These are phyloP conservation scores for Cantharis lateralis DNA, from an alignment of 2,888 invertebrate genomes.

Conservation along the genomic window DNA sequence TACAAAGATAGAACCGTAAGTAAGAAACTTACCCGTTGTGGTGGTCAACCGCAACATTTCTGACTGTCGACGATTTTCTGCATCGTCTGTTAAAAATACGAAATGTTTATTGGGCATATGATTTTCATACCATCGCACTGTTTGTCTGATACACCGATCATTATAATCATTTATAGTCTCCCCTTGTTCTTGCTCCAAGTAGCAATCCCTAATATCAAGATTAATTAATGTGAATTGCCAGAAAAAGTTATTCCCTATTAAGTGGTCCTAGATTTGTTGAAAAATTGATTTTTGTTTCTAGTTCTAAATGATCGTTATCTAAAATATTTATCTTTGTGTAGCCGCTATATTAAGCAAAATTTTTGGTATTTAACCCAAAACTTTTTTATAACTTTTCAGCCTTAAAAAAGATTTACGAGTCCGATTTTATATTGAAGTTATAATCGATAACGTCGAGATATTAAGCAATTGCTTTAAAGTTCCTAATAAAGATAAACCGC, in stretches of 20 bases:
- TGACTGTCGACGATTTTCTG: constrained; percentile 74
- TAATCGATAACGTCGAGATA: too few species aligned
- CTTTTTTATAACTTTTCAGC: too few species aligned
- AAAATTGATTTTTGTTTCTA: too few species aligned
- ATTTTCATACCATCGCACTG: constrained; percentile 80
- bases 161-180: constrained; percentile 91
- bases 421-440: too few species aligned
- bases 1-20: constrained; percentile 30
- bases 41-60: constrained; percentile 69
- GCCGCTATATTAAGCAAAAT: too few species aligned
- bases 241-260: background rate
- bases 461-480: too few species aligned
- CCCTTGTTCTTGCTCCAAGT: constrained; percentile 77
- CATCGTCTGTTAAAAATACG: constrained; percentile 85
- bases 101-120: constrained; percentile 71
- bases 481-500: too few species aligned
- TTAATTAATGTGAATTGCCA: background rate
- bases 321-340: too few species aligned
- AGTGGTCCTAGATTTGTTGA: too few species aligned
- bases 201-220: constrained; percentile 76
- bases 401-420: too few species aligned
- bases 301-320: too few species aligned
- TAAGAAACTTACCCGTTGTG: constrained; percentile 66
- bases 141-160: constrained; percentile 84
- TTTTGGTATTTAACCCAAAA: too few species aligned